phyloP scores from a whole-genome alignment of 2,113 vertebrate species.

The Chamaea fasciata region DNA sequence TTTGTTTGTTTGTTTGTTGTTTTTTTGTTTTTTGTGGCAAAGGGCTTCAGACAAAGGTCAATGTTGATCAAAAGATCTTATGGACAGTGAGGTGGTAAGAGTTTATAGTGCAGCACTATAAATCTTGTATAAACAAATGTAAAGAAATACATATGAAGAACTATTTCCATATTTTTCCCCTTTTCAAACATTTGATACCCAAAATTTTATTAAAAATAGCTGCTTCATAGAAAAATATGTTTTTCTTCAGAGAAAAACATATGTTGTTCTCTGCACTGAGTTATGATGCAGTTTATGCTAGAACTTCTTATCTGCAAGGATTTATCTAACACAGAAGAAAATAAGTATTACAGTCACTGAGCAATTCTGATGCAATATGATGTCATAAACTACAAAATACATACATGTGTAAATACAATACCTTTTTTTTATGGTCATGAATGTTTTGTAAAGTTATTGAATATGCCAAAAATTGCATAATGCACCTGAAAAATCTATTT shows the following conservation, averaged over 20 bases:
- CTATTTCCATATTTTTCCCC: background rate
- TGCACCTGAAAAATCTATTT: constrained; percentile 1
- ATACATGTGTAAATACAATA: background rate
- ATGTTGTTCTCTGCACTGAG: background rate
- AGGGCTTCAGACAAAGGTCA: background rate
- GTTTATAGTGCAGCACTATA: background rate
- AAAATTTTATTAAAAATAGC: background rate
- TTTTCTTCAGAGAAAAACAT: background rate
- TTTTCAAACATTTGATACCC: background rate
- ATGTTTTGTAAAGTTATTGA: background rate
- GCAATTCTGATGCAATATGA: constrained; percentile 4
- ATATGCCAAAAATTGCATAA: background rate
- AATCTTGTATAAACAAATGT: background rate
- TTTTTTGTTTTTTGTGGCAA: background rate
- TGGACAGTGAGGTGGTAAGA: background rate
- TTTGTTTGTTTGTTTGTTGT: background rate
- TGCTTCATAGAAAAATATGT: background rate
- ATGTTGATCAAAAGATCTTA: background rate
- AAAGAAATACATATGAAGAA: background rate
- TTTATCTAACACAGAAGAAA: background rate
- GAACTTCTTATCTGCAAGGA: background rate
- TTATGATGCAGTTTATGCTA: background rate
- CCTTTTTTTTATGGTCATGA: background rate
- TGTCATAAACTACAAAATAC: background rate
- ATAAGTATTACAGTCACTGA: constrained; percentile 6